These are phyloP conservation scores for Galerucella pusilla DNA, from an alignment of 2,888 invertebrate species.

Conservation along the genomic window DNA sequence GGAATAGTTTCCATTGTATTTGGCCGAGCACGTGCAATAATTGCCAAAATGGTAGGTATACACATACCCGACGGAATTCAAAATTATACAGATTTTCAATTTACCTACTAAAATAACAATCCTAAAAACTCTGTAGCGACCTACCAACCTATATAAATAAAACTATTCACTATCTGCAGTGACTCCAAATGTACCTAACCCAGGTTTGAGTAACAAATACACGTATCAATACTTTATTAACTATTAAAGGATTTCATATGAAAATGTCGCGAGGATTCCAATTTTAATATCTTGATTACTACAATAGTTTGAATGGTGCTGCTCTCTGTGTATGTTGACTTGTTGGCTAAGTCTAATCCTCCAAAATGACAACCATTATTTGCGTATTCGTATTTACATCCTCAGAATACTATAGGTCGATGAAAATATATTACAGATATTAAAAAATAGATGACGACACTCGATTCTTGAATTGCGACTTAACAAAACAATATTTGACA, in stretches of 20 bases:
- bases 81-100: too few relatives aligned
- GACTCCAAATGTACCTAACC: too few relatives aligned
- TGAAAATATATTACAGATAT: not conserved
- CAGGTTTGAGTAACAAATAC: too few relatives aligned
- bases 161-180: too few relatives aligned
- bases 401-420: not conserved
- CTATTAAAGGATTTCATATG: conserved; percentile 6
- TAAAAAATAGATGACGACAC: too few relatives aligned
- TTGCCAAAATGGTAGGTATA: conserved; percentile 1
- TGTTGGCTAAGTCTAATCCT: conserved; percentile 64
- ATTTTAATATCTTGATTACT: conserved; percentile 53
- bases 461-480: too few relatives aligned
- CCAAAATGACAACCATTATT: conserved; percentile 63
- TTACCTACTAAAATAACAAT: too few relatives aligned
- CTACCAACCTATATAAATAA: too few relatives aligned
- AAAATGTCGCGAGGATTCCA: conserved; percentile 20
- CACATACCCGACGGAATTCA: too few relatives aligned
- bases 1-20: conserved; percentile 34
- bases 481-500: too few relatives aligned
- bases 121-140: too few relatives aligned
- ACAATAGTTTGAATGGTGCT: conserved; percentile 54
- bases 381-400: conserved; percentile 23
- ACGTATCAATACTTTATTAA: not conserved
- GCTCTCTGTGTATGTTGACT: conserved; percentile 63
- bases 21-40: conserved; percentile 31